Conservation (phyloP, 2,888 invertebrate genomes). For the Phragmatobia fuliginosa region DNA sequence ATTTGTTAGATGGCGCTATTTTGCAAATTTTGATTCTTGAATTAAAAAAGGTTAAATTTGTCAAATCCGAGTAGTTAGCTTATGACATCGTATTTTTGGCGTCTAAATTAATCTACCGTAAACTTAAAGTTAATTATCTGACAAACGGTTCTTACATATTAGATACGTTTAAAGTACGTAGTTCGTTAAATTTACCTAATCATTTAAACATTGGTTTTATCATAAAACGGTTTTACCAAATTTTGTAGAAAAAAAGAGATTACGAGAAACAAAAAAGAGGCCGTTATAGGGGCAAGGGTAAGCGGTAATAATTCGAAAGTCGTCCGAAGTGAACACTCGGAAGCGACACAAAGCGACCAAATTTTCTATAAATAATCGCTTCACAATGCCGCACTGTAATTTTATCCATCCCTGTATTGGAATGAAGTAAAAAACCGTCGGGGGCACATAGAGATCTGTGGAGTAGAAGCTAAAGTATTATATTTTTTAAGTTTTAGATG, state of each 20-base stretch:
- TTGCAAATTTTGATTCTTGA: constrained; percentile 39
- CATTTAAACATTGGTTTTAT: constrained; percentile 1
- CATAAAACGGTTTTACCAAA: constrained; percentile 63
- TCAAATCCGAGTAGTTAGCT: background rate
- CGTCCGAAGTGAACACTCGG: constrained; percentile 69
- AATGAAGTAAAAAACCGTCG: constrained; percentile 79
- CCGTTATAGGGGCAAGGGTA: constrained; percentile 69
- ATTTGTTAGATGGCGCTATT: constrained; percentile 80
- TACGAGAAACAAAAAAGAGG: constrained; percentile 54
- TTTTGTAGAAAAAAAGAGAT: constrained; percentile 50
- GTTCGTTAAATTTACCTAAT: background rate
- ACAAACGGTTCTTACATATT: background rate
- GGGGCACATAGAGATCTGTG: constrained; percentile 59
- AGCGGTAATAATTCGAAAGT: constrained; percentile 70
- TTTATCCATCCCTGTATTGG: constrained; percentile 83
- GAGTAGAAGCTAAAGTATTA: constrained; percentile 56
- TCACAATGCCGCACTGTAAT: constrained; percentile 81
- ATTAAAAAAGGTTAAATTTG: background rate
- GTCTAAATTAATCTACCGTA: background rate
- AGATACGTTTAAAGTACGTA: background rate
- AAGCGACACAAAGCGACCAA: constrained; percentile 81
- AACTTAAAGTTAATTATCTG: background rate
- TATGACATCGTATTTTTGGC: background rate
- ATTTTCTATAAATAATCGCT: constrained; percentile 86
- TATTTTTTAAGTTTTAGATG: background rate